Evolutionary conservation across 2,797 vertebrate species (phyloP).

Genomic region (Amniataba percoides): DNA sequence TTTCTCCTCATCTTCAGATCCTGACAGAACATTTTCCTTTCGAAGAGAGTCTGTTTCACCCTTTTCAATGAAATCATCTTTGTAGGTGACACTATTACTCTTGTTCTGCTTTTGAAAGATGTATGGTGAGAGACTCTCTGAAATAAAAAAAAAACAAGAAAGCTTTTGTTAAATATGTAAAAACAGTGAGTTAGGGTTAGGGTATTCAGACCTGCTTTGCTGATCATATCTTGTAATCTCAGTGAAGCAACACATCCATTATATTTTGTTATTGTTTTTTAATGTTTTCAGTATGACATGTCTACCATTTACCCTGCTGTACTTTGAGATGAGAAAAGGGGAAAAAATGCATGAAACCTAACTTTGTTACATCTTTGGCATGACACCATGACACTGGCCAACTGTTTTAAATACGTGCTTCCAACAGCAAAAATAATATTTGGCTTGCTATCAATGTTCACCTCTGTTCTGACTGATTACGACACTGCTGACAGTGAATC

Average conservation of each 20-base stretch:
- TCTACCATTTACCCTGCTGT: no score
- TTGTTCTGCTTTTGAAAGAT: constrained; percentile 68
- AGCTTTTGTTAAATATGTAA: background rate
- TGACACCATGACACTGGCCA: background rate
- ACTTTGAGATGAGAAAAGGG: no score
- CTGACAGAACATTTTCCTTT: constrained; percentile 65
- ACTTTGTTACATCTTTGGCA: background rate
- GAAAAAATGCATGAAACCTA: background rate
- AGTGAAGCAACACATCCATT: background rate
- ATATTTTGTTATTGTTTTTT: no score
- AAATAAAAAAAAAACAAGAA: constrained; percentile 30
- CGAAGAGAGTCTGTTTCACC: constrained; percentile 74
- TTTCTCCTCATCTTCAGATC: constrained; percentile 78
- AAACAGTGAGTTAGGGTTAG: background rate
- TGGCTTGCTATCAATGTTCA: no score
- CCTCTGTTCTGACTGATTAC: no score
- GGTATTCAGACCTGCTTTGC: background rate
- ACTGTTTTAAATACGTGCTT: no score
- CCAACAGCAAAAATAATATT: no score
- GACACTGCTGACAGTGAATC: no score
- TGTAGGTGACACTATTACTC: constrained; percentile 73
- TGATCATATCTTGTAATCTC: background rate
- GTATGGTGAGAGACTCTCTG: constrained; percentile 76
- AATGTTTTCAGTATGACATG: background rate
- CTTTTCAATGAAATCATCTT: constrained; percentile 76